Evolutionary conservation across 2,113 vertebrate species (phyloP).

Genomic region (Channa maculata): DNA sequence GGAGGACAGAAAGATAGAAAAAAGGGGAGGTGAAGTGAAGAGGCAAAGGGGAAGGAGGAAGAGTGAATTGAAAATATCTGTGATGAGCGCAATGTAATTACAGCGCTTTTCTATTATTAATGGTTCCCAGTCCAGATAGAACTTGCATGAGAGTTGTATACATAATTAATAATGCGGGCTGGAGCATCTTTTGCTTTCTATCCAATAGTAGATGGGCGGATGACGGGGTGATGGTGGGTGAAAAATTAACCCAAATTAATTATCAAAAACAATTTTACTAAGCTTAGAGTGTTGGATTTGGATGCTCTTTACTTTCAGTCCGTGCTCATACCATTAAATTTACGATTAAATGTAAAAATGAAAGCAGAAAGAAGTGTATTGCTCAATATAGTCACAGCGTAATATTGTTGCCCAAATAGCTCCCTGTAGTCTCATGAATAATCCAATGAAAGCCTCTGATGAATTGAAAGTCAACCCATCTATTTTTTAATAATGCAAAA

Average conservation of each 20-base stretch:
- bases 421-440: slow-evolving; percentile 58
- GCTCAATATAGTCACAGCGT: neutral
- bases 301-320: slow-evolving; percentile 8
- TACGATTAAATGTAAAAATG: slow-evolving; percentile 24
- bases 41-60: slow-evolving; percentile 25
- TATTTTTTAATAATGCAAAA: slow-evolving; percentile 55
- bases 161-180: slow-evolving; percentile 75
- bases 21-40: slow-evolving; percentile 21
- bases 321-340: neutral
- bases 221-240: slow-evolving; percentile 1
- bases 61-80: slow-evolving; percentile 68
- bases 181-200: slow-evolving; percentile 59
- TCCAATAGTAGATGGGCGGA: slow-evolving; percentile 11
- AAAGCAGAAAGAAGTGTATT: neutral
- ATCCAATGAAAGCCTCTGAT: slow-evolving; percentile 36
- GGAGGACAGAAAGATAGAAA: neutral
- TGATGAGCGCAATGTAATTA: slow-evolving; percentile 74
- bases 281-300: neutral
- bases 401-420: slow-evolving; percentile 23
- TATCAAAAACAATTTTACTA: neutral
- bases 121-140: slow-evolving; percentile 62
- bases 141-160: slow-evolving; percentile 74
- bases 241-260: slow-evolving; percentile 9
- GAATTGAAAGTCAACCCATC: slow-evolving; percentile 38
- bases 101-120: slow-evolving; percentile 77